phyloP scores from a whole-genome alignment of 2,113 vertebrate genomes.

The Odobenus rosmarus region DNA sequence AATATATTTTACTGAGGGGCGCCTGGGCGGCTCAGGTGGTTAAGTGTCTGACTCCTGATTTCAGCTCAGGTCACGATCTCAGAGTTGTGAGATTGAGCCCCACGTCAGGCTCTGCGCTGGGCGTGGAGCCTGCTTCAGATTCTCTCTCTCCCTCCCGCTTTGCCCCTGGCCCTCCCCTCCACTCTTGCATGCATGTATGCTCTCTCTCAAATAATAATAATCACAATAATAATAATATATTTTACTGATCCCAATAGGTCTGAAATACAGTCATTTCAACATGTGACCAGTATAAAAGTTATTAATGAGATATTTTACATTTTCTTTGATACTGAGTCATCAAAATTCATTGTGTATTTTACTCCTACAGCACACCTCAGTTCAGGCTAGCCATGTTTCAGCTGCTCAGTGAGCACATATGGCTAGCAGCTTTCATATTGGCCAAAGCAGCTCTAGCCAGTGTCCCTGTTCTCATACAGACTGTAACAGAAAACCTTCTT shows the following conservation, averaged over 20 bases:
- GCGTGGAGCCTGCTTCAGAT: not conserved
- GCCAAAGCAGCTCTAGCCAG: not conserved
- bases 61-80: not conserved
- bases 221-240: not conserved
- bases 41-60: not conserved
- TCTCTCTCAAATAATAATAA: not conserved
- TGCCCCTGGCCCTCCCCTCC: not conserved
- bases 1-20: not conserved
- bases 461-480: not conserved
- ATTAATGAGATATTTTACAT: not conserved
- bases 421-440: not conserved
- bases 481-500: not conserved
- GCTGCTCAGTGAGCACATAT: fast-evolving
- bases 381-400: not conserved
- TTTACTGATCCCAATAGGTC: not conserved
- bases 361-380: not conserved
- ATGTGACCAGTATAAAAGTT: not conserved
- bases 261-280: not conserved
- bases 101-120: not conserved
- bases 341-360: not conserved
- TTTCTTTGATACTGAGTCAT: not conserved
- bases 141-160: not conserved
- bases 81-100: not conserved
- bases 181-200: not conserved
- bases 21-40: not conserved